A percentile compares a stretch with the other conserved stretches of the same genome.
Conservation (phyloP, 2,888 invertebrate genomes). For the Galeopsomyia nigrocyanea region DNA sequence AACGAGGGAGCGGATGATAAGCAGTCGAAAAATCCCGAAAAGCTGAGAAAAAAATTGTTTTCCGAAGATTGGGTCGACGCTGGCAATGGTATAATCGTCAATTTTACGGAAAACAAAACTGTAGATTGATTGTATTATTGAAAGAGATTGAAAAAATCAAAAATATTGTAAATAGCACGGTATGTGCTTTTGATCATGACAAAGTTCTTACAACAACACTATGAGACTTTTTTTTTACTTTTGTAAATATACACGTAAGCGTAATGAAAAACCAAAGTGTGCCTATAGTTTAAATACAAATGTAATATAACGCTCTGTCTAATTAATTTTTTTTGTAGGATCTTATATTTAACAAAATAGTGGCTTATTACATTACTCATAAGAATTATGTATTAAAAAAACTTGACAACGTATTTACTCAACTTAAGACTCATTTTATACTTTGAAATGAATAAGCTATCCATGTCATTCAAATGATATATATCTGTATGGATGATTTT, state of each 20-base stretch:
- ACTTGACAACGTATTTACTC: neutral
- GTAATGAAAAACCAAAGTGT: slow-evolving; percentile 46
- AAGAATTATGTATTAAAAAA: slow-evolving; percentile 1
- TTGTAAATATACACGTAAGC: slow-evolving; percentile 44
- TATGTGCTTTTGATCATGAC: slow-evolving; percentile 5
- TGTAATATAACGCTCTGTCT: slow-evolving; percentile 35
- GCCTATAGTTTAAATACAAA: slow-evolving; percentile 45
- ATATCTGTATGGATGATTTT: slow-evolving; percentile 14
- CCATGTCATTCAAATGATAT: no score
- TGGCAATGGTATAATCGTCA: slow-evolving; percentile 63
- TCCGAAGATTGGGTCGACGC: slow-evolving; percentile 65
- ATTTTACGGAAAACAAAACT: slow-evolving; percentile 53
- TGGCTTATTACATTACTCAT: neutral
- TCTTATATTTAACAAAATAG: slow-evolving; percentile 5
- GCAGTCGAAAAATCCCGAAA: slow-evolving; percentile 51
- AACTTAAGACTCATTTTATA: neutral
- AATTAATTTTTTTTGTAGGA: neutral
- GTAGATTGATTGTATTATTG: slow-evolving; percentile 18
- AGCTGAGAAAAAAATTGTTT: slow-evolving; percentile 61
- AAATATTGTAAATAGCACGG: slow-evolving; percentile 2
- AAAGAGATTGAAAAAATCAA: neutral
- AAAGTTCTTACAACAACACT: neutral
- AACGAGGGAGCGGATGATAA: slow-evolving; percentile 39
- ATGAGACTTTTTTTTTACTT: slow-evolving; percentile 26
- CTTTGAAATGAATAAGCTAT: neutral